Evolutionary conservation across 2,888 invertebrate genomes (phyloP).

Genomic region (Coelopa pilipes): DNA sequence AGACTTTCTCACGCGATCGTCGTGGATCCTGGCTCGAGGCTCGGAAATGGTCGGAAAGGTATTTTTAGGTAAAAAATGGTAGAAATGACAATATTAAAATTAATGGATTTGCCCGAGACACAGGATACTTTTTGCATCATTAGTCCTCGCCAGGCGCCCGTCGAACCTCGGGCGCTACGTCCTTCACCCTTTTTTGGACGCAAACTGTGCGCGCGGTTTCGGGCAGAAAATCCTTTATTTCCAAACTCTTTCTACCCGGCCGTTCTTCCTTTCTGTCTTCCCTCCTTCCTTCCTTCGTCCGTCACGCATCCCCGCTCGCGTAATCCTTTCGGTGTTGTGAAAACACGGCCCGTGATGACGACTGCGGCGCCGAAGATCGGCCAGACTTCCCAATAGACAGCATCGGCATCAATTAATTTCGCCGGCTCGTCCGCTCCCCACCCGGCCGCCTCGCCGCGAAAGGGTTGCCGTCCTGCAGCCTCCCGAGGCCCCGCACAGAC

Average conservation of each 20-base stretch:
- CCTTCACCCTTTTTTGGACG: slow-evolving; percentile 32
- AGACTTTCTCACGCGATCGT: slow-evolving; percentile 12
- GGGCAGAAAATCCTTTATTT: too few species aligned
- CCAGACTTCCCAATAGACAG: neutral
- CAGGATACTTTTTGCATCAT: slow-evolving; percentile 41
- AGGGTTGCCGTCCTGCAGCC: too few species aligned
- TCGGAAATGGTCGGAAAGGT: neutral
- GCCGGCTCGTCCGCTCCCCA: neutral
- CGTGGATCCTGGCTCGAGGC: slow-evolving; percentile 1
- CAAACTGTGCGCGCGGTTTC: too few species aligned
- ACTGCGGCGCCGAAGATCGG: neutral
- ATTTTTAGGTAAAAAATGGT: slow-evolving; percentile 30
- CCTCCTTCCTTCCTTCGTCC: neutral
- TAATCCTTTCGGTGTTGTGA: slow-evolving; percentile 50
- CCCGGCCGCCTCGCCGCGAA: too few species aligned
- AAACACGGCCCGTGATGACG: slow-evolving; percentile 49
- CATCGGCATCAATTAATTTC: slow-evolving; percentile 17
- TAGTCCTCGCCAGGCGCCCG: neutral
- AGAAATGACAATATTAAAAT: slow-evolving; percentile 64
- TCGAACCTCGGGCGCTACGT: slow-evolving; percentile 1
- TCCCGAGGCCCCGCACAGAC: too few species aligned
- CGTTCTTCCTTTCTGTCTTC: too few species aligned
- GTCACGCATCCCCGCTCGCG: slow-evolving; percentile 35
- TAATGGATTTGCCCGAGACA: slow-evolving; percentile 54
- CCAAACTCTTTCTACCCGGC: too few species aligned